phyloP scores from a whole-genome alignment of 1,140 invertebrate species.

The Trypoxylus dichotomus region DNA sequence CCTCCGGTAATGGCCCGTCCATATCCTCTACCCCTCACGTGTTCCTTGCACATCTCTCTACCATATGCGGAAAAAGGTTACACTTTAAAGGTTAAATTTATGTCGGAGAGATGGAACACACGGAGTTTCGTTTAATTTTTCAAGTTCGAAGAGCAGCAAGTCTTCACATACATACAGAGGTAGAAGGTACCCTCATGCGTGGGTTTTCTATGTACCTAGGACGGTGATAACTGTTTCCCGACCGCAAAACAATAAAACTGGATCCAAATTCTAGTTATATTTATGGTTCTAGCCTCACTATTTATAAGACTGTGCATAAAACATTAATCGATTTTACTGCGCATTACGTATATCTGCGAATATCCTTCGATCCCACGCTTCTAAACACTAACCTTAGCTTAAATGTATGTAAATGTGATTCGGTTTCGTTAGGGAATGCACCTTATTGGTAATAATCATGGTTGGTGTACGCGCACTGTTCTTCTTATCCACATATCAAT shows the following conservation, averaged over 20 bases:
- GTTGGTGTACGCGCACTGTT: too few species aligned
- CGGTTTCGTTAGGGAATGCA: too few species aligned
- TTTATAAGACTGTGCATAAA: too few species aligned
- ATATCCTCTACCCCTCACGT: slow-evolving; percentile 8
- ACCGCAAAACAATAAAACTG: background rate
- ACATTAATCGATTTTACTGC: too few species aligned
- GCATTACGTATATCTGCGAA: too few species aligned
- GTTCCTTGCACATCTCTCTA: slow-evolving; percentile 8
- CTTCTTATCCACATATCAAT: too few species aligned
- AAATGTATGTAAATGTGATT: too few species aligned
- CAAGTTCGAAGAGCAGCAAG: background rate
- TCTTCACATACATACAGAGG: background rate
- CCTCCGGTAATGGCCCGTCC: slow-evolving; percentile 19
- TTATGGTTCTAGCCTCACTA: background rate
- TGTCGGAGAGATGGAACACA: slow-evolving; percentile 17
- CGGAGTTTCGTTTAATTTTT: slow-evolving; percentile 17
- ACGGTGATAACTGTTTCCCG: background rate
- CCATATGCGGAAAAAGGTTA: slow-evolving; percentile 25
- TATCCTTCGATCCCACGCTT: too few species aligned
- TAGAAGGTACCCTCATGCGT: background rate
- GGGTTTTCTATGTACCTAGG: background rate
- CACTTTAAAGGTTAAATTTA: slow-evolving; percentile 23
- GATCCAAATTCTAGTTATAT: background rate
- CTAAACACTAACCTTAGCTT: too few species aligned
- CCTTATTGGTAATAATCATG: too few species aligned